phyloP scores from a whole-genome alignment of 2,797 vertebrate species.

The Chaetophractus vellerosus region DNA sequence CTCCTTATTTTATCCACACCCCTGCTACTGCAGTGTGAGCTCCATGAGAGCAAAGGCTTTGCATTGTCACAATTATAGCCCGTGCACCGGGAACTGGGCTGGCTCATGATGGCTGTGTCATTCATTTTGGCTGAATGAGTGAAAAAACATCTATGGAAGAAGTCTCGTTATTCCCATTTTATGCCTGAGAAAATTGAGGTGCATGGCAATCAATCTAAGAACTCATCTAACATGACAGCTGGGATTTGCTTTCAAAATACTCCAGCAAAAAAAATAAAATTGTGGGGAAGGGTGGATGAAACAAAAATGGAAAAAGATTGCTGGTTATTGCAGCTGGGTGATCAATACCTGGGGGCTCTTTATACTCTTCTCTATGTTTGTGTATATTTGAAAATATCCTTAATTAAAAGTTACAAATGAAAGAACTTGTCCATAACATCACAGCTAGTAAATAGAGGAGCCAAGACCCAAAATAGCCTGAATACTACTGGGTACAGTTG shows the following conservation, averaged over 20 bases:
- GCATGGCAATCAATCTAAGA: not conserved
- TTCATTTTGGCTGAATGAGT: not conserved
- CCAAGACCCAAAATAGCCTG: not conserved
- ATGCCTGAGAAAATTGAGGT: constrained; percentile 6
- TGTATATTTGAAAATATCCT: not conserved
- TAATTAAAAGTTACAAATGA: not conserved
- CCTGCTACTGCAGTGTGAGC: not conserved
- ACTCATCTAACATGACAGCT: not conserved
- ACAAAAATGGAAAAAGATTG: not conserved
- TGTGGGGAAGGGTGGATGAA: not conserved
- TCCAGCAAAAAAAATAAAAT: not conserved
- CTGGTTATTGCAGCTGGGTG: not conserved
- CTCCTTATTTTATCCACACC: not conserved
- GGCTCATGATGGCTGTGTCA: not conserved
- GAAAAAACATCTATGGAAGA: not conserved
- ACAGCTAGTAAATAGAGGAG: not conserved
- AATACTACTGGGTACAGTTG: not conserved
- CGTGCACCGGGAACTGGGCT: not conserved
- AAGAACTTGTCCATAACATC: not conserved
- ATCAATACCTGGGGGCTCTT: not conserved
- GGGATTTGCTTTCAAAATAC: constrained; percentile 35
- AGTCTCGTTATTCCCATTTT: not conserved
- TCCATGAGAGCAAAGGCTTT: not conserved
- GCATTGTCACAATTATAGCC: not conserved
- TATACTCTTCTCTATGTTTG: not conserved